These are phyloP conservation scores for Caenorhabditis macrosperma DNA, from an alignment of 2,888 invertebrate species.

Conservation along the genomic window DNA sequence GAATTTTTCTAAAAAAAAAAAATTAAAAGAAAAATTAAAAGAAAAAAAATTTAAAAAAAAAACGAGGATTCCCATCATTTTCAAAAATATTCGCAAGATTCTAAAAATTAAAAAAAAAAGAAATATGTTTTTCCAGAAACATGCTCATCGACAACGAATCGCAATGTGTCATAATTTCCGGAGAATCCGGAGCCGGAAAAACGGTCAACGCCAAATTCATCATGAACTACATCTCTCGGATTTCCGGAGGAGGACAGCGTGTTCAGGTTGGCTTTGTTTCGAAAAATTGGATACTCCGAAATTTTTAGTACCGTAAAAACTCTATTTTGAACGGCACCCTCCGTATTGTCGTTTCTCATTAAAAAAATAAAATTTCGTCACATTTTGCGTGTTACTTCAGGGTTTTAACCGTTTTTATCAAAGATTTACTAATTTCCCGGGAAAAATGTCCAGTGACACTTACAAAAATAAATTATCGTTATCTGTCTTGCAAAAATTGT, in stretches of 20 bases:
- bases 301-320: too few species aligned
- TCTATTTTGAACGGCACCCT: too few species aligned
- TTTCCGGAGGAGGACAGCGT: slow-evolving; percentile 85
- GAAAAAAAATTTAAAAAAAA: not conserved
- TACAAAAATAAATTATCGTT: too few species aligned
- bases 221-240: slow-evolving; percentile 85
- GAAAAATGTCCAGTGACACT: too few species aligned
- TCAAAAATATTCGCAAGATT: not conserved
- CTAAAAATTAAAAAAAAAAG: not conserved
- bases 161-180: slow-evolving; percentile 87
- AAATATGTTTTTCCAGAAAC: slow-evolving; percentile 82
- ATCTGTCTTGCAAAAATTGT: too few species aligned
- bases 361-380: too few species aligned
- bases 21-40: not conserved
- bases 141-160: slow-evolving; percentile 86
- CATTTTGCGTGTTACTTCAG: too few species aligned
- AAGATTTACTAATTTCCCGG: too few species aligned
- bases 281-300: not conserved
- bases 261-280: slow-evolving; percentile 82
- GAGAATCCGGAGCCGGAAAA: slow-evolving; percentile 86
- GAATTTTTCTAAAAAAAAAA: not conserved
- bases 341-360: too few species aligned
- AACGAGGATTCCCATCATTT: too few species aligned
- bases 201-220: slow-evolving; percentile 86
- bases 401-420: too few species aligned